phyloP scores from a whole-genome alignment of 2,797 vertebrate genomes.

The Coluber constrictor region DNA sequence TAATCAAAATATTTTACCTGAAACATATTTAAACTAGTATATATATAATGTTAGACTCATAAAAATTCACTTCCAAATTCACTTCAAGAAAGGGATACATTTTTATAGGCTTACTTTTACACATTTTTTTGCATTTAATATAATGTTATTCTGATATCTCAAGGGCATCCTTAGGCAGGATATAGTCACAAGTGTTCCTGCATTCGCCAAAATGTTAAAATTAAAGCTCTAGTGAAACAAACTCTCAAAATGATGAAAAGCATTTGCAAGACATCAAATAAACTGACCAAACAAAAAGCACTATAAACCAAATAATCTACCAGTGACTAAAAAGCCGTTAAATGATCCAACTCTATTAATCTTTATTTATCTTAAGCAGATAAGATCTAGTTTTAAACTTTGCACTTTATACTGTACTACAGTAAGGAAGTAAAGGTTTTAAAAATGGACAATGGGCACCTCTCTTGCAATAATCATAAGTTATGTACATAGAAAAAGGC shows the following conservation, averaged over 20 bases:
- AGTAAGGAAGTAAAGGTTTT: background rate
- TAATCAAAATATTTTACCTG: background rate
- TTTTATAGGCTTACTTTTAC: background rate
- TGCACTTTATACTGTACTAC: background rate
- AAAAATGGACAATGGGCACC: background rate
- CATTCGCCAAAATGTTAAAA: background rate
- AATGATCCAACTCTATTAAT: background rate
- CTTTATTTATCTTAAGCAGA: background rate
- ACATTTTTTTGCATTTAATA: background rate
- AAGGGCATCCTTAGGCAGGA: background rate
- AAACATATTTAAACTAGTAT: background rate
- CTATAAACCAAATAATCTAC: background rate
- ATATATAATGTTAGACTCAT: background rate
- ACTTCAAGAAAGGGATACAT: background rate
- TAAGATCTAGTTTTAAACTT: background rate
- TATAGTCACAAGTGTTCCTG: background rate
- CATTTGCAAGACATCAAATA: background rate
- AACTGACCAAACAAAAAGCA: background rate
- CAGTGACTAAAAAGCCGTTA: background rate
- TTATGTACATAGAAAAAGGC: background rate
- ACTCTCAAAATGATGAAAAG: background rate
- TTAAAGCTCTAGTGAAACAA: background rate
- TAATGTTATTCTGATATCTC: background rate
- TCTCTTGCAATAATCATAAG: background rate
- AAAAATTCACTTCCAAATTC: background rate